phyloP scores from a whole-genome alignment of 2,888 invertebrate genomes.

The Mimumesa dahlbomi region DNA sequence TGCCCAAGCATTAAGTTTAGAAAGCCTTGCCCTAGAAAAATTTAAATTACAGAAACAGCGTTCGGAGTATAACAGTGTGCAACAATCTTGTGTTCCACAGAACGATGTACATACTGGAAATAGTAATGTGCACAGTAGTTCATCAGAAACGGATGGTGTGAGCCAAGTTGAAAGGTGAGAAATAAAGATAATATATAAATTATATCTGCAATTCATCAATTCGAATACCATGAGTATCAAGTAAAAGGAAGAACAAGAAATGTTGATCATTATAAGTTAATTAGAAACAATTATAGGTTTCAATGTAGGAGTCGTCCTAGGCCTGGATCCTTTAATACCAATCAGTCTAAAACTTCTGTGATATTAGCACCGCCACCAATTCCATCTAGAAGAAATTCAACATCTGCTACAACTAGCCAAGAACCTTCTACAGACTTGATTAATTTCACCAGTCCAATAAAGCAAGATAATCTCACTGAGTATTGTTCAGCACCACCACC shows the following conservation, averaged over 20 bases:
- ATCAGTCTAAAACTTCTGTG: slow-evolving; percentile 77
- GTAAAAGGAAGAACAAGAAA: background rate
- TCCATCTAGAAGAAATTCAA: slow-evolving; percentile 77
- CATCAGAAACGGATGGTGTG: slow-evolving; percentile 68
- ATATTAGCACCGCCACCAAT: slow-evolving; percentile 81
- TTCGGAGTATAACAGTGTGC: slow-evolving; percentile 66
- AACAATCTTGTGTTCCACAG: slow-evolving; percentile 50
- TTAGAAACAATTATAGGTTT: slow-evolving; percentile 71
- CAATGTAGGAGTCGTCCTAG: slow-evolving; percentile 83
- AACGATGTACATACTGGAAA: slow-evolving; percentile 52
- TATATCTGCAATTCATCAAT: too few relatives aligned
- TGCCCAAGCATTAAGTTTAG: slow-evolving; percentile 93
- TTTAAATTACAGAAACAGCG: slow-evolving; percentile 87
- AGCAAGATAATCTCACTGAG: slow-evolving; percentile 73
- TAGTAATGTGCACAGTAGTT: slow-evolving; percentile 37
- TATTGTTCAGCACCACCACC: slow-evolving; percentile 74
- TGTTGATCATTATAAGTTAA: too few relatives aligned
- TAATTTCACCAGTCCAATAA: slow-evolving; percentile 78
- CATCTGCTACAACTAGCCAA: slow-evolving; percentile 67
- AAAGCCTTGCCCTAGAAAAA: slow-evolving; percentile 91
- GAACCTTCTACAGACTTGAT: slow-evolving; percentile 73
- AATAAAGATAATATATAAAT: too few relatives aligned
- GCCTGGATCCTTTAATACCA: slow-evolving; percentile 82
- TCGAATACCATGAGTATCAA: background rate
- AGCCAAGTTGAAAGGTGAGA: slow-evolving; percentile 70